Base-by-base conservation (phyloP, 2,797 vertebrate species). In the Pseudotriccus pelzelni region DNA sequence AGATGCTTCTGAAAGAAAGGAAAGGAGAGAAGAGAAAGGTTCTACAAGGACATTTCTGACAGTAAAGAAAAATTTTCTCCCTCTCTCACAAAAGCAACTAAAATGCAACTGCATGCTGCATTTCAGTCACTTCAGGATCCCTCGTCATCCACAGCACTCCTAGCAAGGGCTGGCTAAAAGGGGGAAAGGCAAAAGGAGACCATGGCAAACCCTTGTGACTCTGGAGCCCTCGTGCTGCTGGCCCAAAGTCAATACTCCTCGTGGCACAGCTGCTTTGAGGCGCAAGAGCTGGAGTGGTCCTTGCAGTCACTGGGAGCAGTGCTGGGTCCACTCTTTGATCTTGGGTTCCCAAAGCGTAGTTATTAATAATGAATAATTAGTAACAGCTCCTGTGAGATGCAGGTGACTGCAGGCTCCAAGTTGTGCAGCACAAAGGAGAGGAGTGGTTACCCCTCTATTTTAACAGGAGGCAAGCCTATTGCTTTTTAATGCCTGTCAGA, bases 141-240 rank as follows among this genome's bases (percentile, higher is more conserved):
- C 28, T 55, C 10, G 6, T 10, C 8, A 19, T 4, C 15, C 24
- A 6, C 9, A n/a, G 47, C 14, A 6, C 8, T 39, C 30, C 14
- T 25, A 24, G 32, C 0, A 1, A 69, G 27, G 58, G 20, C 39
- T 10, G 6, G 3, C 30, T 43, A 2, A 36, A 67, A 60, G 16
- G 1, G 4, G 4, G 12, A 14, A 53, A 56, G 58, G 46, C 9
- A 43, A 37, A 27, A 72, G n/a, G 32, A 47, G 52, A 22, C 32
- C 30, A 5, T 18, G 24, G 14, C 39, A 78, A 73, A 17, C 21
- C 13, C 24, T 43, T 47, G 53, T 34, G 72, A 24, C 22, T 70
- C 4, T 9, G 24, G 30, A 79, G 28, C 11, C 46, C 41, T 75
- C 0, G 1, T 50, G 41, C 36, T 84, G 43, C 70, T 79, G 63